Conservation (phyloP, 1,140 invertebrate species). For the Pristionchus pacificus region DNA sequence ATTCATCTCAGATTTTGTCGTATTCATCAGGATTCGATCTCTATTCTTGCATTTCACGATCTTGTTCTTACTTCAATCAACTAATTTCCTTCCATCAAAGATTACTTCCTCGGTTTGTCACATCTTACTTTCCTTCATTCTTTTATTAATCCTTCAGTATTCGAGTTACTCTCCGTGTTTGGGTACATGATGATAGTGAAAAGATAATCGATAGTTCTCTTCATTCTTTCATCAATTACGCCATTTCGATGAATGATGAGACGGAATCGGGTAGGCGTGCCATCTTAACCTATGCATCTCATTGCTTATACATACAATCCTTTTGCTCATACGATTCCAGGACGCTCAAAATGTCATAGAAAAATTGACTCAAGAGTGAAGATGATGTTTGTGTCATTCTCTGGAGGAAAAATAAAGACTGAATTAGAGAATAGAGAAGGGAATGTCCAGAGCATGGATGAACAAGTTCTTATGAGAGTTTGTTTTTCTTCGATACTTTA, state of each 20-base stretch:
- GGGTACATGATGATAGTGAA: neutral
- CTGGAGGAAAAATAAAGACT: neutral
- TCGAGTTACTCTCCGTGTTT: neutral
- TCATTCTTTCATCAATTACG: too few relatives aligned
- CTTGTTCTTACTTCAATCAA: neutral
- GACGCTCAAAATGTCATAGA: neutral
- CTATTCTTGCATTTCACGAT: neutral
- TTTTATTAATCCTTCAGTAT: neutral
- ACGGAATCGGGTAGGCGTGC: neutral
- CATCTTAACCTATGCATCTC: neutral
- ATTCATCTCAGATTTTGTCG: neutral
- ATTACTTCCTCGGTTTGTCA: neutral
- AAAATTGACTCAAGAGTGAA: neutral
- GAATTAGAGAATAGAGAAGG: neutral
- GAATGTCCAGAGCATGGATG: neutral
- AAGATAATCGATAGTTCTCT: neutral
- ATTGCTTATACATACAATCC: neutral
- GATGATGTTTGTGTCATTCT: neutral
- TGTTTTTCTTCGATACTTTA: too few relatives aligned
- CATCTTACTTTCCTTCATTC: neutral
- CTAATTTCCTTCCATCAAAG: neutral
- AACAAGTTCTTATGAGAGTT: neutral
- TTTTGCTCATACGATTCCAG: neutral
- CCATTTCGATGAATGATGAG: neutral
- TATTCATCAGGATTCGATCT: neutral